Conservation (phyloP, 2,797 vertebrate genomes). For the Enteromius treurensis region DNA sequence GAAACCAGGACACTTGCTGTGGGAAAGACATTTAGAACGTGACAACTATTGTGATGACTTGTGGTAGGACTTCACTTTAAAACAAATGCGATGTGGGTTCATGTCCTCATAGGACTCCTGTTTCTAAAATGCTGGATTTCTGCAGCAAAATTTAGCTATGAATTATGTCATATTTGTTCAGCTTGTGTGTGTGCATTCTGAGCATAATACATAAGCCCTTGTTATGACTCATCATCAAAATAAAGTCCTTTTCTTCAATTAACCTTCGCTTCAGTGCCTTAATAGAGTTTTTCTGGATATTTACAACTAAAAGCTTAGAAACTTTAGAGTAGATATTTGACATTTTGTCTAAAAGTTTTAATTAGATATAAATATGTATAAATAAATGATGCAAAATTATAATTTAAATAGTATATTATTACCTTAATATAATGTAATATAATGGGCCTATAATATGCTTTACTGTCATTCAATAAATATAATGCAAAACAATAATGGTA, state of each 20-base stretch:
- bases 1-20: slow-evolving; percentile 79
- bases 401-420: too few species aligned
- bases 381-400: too few species aligned
- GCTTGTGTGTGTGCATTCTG: neutral
- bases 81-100: neutral
- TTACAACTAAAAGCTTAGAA: neutral
- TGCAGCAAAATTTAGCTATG: neutral
- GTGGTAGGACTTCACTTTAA: slow-evolving; percentile 15
- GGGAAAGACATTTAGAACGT: slow-evolving; percentile 74
- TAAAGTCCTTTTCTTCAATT: too few species aligned
- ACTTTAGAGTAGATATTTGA: too few species aligned
- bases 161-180: neutral
- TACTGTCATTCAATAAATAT: too few species aligned
- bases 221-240: neutral
- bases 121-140: neutral
- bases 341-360: neutral
- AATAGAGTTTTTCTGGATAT: neutral
- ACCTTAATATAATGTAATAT: too few species aligned
- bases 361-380: too few species aligned
- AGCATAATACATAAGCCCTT: neutral
- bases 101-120: neutral
- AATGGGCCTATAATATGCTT: too few species aligned
- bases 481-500: too few species aligned
- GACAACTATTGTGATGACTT: slow-evolving; percentile 11
- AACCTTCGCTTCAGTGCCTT: neutral